Evolutionary conservation across 2,113 vertebrate genomes (phyloP), one percentile per base, ranked within the genome.

Genomic region (Rhinogobius similis): DNA sequence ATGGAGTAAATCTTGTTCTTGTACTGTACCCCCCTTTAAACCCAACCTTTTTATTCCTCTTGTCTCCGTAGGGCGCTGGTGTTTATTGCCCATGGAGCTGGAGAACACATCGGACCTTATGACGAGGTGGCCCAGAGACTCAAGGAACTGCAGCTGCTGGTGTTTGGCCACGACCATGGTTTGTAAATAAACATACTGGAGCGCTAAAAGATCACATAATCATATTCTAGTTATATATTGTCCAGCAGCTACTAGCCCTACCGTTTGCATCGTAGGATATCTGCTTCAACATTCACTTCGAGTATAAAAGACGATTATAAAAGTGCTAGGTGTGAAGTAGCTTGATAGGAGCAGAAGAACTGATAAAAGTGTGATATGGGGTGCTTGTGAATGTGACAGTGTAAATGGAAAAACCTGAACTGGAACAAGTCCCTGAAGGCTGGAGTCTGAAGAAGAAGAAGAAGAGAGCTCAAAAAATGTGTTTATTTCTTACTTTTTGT

Each of bases 121-220:
- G 91, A 94, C 0, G 95, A 96, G 62, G 84, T 98, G 72, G 96
- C 96, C 52, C 93, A 92, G 90, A 93, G 87, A 82, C 89, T 99
- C 88, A 92, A 86, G 73, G 90, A 90, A 55, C 90, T 94, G 67
- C 93, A 93, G 76, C 79, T 98, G 78, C 88, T 96, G 87, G 96
- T 94, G 24, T 99, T 99, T 63, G 89, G 96, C 65, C 96, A 99
- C 6, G 98, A 99, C 84, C 97, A 98, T 0, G 94, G 97, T 99
- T 88, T 96, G 97, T 94, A 24, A 61, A 62, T 41, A 21, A 59
- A 66, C 56, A 50, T 26, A 50, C 50, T 65, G 38, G 32, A 36
- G 32, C 32, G 3, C 4, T n/a, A n/a, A n/a, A n/a, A n/a, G n/a
- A n/a, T n/a, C n/a, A n/a, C n/a, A n/a, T n/a, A n/a, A n/a, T n/a